These are phyloP conservation scores for Ptychobarbus kaznakovi DNA, from an alignment of 2,797 vertebrate genomes.

Conservation along the genomic window DNA sequence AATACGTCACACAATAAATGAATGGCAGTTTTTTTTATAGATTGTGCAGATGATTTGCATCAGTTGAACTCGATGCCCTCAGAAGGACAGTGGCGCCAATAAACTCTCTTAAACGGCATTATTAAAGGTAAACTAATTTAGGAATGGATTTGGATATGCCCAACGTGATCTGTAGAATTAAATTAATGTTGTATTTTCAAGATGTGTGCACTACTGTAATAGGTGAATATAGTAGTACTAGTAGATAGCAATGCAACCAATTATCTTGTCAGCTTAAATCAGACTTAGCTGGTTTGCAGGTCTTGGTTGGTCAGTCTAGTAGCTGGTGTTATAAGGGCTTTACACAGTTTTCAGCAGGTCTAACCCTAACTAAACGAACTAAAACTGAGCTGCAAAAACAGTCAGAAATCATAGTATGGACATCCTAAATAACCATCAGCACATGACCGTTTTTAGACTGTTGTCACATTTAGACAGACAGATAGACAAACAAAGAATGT, in stretches of 20 bases:
- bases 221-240: not conserved
- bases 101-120: not conserved
- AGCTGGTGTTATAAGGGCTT: not conserved
- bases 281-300: no score
- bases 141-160: not conserved
- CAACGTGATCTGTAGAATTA: not conserved
- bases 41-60: constrained; percentile 16
- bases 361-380: not conserved
- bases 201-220: not conserved
- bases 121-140: constrained; percentile 1
- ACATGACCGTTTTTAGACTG: no score
- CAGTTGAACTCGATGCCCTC: constrained; percentile 36
- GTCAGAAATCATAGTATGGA: not conserved
- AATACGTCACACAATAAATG: constrained; percentile 3
- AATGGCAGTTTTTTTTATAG: not conserved
- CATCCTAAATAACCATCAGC: no score
- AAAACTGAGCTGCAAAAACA: not conserved
- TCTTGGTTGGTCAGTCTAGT: no score
- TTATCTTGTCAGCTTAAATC: not conserved
- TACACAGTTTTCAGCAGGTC: not conserved
- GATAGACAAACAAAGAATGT: not conserved
- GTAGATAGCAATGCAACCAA: not conserved
- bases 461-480: no score
- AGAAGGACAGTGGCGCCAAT: constrained; percentile 9
- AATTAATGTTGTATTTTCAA: constrained; percentile 10